Percentiles rank a stretch among this genome's conserved stretches.
These are phyloP conservation scores for Theocolax elegans DNA, from an alignment of 1,140 invertebrate species.

Conservation along the genomic window DNA sequence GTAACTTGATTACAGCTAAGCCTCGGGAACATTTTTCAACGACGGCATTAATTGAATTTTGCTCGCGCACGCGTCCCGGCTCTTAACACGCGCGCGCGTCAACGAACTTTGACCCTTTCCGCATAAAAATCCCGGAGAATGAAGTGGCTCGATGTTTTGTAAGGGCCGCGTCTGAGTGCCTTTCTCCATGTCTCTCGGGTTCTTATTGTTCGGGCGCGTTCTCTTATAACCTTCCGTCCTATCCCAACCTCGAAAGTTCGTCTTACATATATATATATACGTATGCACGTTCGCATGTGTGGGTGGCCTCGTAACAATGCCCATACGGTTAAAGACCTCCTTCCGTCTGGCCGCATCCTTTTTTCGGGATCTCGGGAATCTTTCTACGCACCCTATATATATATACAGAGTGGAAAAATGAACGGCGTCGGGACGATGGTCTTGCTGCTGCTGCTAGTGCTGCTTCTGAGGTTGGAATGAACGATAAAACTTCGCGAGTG, in stretches of 20 bases:
- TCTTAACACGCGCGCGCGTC: neutral
- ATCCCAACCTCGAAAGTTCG: too few relatives aligned
- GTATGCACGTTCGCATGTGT: too few relatives aligned
- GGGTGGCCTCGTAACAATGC: too few relatives aligned
- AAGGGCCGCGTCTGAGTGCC: neutral
- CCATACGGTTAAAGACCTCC: too few relatives aligned
- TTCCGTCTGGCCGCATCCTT: neutral
- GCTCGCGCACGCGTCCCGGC: too few relatives aligned
- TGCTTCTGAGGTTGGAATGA: neutral
- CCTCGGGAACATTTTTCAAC: too few relatives aligned
- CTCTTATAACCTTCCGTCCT: neutral
- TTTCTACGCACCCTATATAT: too few relatives aligned
- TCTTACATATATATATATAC: too few relatives aligned
- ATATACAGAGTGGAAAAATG: neutral
- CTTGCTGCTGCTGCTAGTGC: neutral
- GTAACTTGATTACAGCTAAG: too few relatives aligned
- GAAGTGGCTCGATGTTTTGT: constrained; percentile 12
- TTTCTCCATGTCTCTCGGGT: neutral
- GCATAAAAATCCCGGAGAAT: constrained; percentile 5
- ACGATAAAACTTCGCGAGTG: too few relatives aligned
- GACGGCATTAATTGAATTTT: constrained; percentile 2
- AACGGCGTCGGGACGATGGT: too few relatives aligned
- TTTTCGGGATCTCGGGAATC: too few relatives aligned
- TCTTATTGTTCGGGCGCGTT: neutral
- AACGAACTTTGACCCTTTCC: neutral